Base-by-base conservation (phyloP, 1,140 invertebrate genomes). In the Zophobas atratus region DNA sequence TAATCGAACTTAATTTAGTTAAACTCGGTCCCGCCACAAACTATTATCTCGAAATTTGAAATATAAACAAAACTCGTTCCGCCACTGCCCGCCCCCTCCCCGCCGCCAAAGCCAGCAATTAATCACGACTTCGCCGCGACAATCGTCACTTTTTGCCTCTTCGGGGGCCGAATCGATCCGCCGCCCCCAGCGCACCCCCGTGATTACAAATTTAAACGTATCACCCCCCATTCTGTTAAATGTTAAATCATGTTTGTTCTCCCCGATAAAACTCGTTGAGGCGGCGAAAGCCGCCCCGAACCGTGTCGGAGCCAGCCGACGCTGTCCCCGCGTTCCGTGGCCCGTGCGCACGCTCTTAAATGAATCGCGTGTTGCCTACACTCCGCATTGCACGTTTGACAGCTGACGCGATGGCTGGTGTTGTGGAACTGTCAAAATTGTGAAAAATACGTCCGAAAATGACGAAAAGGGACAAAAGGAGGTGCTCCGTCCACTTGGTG, bases 281-380 rank as follows among this genome's bases (percentile, higher is more conserved):
- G 75, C 78, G 74, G 71, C 49, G 70, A 71, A 51, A 20, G 20
- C 20, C 20, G 20, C 20, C 20, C 72, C 79, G 76, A 77, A 55
- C n/a, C 57, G 60, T 51, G 73, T 60, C 78, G 78, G 73, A 79
- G 49, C 51, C 48, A 70, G 75, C 77, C 78, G 78, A 79, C 77
- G 77, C 78, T 39, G 77, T 79, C 77, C 63, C 67, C 60, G 72
- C 78, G 72, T 79, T 53, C 75, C 43, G 33, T 43, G 60, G 39
- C 41, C 32, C 20, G 36, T 67, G 60, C 60, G 60, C 60, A 67
- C 6, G n/a, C 43, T 34, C 34, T 60, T 67, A 67, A 67, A 41
- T 67, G 60, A 67, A 67, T 43, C 38, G 60, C 78, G 81, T 80
- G 81, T 82, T 80, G 79, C 81, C 79, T 80, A 82, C 74, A 38